A percentile compares a stretch with the other conserved stretches of the same genome.
These are phyloP conservation scores for Haemorhous mexicanus DNA, from an alignment of 2,113 vertebrate species.

Conservation along the genomic window DNA sequence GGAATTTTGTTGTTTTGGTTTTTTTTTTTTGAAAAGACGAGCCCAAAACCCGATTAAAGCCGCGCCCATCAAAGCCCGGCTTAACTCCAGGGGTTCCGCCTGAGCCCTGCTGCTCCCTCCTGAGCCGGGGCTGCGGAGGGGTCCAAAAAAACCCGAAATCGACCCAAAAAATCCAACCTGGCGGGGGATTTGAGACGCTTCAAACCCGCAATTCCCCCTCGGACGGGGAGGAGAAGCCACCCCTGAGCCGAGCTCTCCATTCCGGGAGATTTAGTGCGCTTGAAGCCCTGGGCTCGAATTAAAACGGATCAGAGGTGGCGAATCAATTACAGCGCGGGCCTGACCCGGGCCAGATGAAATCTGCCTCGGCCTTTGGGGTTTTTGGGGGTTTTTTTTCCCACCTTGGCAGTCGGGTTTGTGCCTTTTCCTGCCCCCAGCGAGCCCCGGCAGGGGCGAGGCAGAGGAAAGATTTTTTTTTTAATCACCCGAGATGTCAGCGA, in stretches of 20 bases:
- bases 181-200: too few species aligned
- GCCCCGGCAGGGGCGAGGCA: too few species aligned
- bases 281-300: neutral
- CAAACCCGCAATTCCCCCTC: accelerated
- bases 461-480: neutral
- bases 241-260: neutral
- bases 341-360: neutral
- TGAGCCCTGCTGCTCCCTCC: neutral
- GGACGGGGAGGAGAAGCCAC: neutral
- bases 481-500: neutral
- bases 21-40: neutral
- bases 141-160: neutral
- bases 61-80: neutral
- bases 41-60: neutral
- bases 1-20: too few species aligned
- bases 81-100: neutral
- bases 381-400: too few species aligned
- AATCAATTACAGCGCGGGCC: constrained; percentile 25
- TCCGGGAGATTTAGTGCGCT: neutral
- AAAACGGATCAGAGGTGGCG: neutral
- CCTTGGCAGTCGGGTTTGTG: neutral
- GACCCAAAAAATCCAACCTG: too few species aligned
- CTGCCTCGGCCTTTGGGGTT: neutral
- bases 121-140: neutral
- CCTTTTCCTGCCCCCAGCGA: too few species aligned